These are phyloP conservation scores for Dendrolimus punctatus DNA, from an alignment of 1,140 invertebrate genomes.

Conservation along the genomic window DNA sequence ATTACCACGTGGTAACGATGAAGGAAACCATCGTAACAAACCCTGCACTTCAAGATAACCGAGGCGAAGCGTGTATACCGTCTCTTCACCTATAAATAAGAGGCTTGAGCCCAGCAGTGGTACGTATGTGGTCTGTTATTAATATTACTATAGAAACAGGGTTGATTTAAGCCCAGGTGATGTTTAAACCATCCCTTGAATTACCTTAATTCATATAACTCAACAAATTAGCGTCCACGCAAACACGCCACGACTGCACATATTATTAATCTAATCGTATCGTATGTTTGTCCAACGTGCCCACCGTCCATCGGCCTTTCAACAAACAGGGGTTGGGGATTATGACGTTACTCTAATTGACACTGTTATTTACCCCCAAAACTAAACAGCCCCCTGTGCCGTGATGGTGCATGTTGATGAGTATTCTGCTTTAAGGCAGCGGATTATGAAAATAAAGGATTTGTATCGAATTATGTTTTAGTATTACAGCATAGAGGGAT, in stretches of 20 bases:
- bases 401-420: constrained; percentile 49
- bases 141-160: no score
- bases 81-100: no score
- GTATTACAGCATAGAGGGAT: neutral
- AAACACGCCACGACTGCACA: constrained; percentile 6
- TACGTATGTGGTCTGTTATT: no score
- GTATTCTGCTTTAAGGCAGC: constrained; percentile 27
- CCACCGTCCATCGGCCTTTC: constrained; percentile 1
- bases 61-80: no score
- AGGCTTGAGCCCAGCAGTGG: no score
- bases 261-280: constrained; percentile 24
- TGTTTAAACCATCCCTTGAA: no score
- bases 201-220: no score
- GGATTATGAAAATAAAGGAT: neutral
- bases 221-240: no score
- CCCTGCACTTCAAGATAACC: no score
- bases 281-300: constrained; percentile 19
- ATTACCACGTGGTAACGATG: no score
- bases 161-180: no score
- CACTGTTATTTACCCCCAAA: constrained; percentile 37
- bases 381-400: constrained; percentile 33
- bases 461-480: neutral
- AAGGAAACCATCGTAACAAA: no score
- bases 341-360: constrained; percentile 51
- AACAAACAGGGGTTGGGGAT: constrained; percentile 42